Percentiles rank a stretch among this genome's conserved stretches.
Conservation (phyloP, 2,888 invertebrate species). For the Rhopalosiphum nymphaeae region DNA sequence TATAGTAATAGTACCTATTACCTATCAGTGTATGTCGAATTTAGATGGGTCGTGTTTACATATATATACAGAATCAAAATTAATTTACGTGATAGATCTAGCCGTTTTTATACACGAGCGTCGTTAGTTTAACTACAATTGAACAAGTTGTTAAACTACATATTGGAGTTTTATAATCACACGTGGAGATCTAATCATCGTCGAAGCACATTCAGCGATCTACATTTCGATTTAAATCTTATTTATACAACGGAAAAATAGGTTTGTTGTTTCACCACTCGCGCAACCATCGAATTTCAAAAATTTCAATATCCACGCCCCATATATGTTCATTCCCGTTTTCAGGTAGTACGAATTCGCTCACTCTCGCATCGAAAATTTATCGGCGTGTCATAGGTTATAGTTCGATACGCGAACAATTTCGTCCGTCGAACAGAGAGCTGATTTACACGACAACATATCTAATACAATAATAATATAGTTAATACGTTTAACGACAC, state of each 20-base stretch:
- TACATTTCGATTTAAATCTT: not conserved
- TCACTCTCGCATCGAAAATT: not conserved
- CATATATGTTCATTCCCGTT: not conserved
- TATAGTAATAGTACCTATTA: no score
- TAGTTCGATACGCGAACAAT: not conserved
- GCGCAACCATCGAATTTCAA: not conserved
- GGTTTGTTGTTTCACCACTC: not conserved
- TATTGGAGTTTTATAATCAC: not conserved
- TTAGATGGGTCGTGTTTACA: no score
- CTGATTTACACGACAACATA: not conserved
- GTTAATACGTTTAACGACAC: not conserved
- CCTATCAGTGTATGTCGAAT: no score
- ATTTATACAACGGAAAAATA: not conserved
- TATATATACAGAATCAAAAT: no score
- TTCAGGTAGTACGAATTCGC: not conserved
- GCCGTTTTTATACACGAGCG: not conserved
- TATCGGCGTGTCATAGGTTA: not conserved
- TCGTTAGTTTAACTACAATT: not conserved
- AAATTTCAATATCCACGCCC: no score
- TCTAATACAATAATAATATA: not conserved
- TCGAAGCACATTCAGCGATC: not conserved
- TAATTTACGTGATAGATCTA: no score
- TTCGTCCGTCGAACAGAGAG: not conserved
- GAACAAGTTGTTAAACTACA: not conserved
- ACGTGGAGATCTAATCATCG: not conserved